phyloP scores from a whole-genome alignment of 2,113 vertebrate species.

The Pedetes capensis region DNA sequence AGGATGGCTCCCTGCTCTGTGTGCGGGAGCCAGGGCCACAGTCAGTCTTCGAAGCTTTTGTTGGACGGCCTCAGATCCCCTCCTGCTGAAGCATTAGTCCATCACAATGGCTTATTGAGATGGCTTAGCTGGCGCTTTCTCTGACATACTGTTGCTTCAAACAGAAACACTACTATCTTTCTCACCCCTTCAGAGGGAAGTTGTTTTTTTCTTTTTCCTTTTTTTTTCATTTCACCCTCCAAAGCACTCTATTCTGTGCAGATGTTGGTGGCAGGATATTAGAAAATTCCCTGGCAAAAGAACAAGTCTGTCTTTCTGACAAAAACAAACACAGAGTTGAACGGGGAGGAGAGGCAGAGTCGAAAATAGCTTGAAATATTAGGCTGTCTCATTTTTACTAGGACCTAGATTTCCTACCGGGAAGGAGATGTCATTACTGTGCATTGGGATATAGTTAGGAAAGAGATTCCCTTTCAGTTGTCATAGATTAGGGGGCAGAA shows the following conservation, averaged over 20 bases:
- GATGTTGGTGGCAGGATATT: slow-evolving; percentile 61
- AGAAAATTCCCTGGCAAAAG: slow-evolving; percentile 53
- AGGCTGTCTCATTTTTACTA: neutral
- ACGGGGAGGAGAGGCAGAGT: neutral
- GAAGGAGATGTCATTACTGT: neutral
- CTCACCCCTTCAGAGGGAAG: slow-evolving; percentile 40
- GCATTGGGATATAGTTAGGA: neutral
- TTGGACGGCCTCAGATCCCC: neutral
- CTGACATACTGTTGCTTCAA: slow-evolving; percentile 14
- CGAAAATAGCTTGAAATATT: neutral
- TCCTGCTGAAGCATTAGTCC: rapidly evolving
- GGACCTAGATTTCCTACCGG: neutral
- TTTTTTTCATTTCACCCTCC: slow-evolving; percentile 26
- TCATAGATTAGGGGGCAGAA: neutral
- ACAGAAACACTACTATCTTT: slow-evolving; percentile 55
- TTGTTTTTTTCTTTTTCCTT: slow-evolving; percentile 19
- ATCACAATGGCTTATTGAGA: slow-evolving; percentile 26
- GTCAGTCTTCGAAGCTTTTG: neutral
- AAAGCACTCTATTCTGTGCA: slow-evolving; percentile 60
- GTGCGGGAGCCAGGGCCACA: no score
- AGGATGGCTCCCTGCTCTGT: neutral
- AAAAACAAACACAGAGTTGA: slow-evolving; percentile 7
- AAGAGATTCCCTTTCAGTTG: neutral
- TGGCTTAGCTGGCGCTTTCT: neutral
- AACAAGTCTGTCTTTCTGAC: slow-evolving; percentile 44